Conservation (phyloP, 2,113 vertebrate genomes). For the Blennius ocellaris region DNA sequence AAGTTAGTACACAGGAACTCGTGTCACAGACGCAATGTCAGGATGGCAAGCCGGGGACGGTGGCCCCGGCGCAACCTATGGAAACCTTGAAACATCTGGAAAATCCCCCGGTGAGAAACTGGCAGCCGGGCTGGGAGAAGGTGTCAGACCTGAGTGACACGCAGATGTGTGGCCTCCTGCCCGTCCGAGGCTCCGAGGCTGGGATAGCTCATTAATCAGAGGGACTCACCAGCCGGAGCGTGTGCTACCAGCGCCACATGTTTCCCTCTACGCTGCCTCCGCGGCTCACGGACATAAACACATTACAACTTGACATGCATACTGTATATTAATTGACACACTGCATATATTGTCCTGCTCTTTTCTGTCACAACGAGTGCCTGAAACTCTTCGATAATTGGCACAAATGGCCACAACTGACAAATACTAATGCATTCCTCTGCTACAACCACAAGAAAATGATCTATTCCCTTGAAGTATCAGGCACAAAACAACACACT, state of each 20-base stretch:
- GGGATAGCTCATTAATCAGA: constrained; percentile 78
- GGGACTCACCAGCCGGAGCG: constrained; percentile 54
- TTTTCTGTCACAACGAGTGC: constrained; percentile 42
- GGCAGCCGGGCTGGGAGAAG: constrained; percentile 71
- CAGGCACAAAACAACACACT: constrained; percentile 53
- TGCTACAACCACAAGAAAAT: constrained; percentile 36
- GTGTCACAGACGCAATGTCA: constrained; percentile 68
- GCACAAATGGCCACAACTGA: constrained; percentile 61
- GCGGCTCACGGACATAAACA: constrained; percentile 42
- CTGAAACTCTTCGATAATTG: constrained; percentile 63
- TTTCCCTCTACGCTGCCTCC: constrained; percentile 24
- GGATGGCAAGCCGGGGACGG: constrained; percentile 48
- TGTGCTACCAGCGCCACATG: constrained; percentile 55
- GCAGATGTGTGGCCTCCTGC: constrained; percentile 72
- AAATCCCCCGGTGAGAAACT: constrained; percentile 62
- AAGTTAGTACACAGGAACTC: constrained; percentile 41
- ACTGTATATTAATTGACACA: constrained; percentile 43
- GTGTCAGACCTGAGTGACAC: constrained; percentile 77
- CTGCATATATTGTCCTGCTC: constrained; percentile 32
- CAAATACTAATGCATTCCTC: constrained; percentile 40
- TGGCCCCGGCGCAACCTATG: constrained; percentile 2
- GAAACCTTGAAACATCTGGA: constrained; percentile 81
- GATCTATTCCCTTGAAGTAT: constrained; percentile 58
- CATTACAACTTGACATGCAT: constrained; percentile 13
- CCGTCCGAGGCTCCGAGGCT: constrained; percentile 51